Conservation (phyloP, 2,888 invertebrate species). For the Tryphoninae sp. region DNA sequence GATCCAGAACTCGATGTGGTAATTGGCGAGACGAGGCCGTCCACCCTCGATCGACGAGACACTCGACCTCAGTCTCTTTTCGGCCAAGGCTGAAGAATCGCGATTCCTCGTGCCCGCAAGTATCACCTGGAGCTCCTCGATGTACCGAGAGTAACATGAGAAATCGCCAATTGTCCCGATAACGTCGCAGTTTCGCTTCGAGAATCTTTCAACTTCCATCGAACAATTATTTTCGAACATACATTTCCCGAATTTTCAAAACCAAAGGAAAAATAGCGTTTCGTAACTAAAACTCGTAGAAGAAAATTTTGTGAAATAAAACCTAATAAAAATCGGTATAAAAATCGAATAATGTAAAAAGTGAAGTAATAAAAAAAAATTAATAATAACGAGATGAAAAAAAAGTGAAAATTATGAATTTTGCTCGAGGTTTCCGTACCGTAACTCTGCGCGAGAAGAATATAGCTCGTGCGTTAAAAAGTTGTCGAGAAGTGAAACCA, state of each 20-base stretch:
- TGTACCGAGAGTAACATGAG: neutral
- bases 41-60: constrained; percentile 60
- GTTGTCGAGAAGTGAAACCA: constrained; percentile 46
- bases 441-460: constrained; percentile 8
- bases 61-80: constrained; percentile 70
- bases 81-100: constrained; percentile 67
- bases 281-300: neutral
- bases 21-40: constrained; percentile 69
- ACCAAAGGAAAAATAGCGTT: neutral
- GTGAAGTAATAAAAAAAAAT: too few species aligned
- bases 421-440: constrained; percentile 3
- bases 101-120: constrained; percentile 43
- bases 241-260: neutral
- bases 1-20: constrained; percentile 58
- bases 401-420: neutral
- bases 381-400: neutral
- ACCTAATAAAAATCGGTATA: too few species aligned
- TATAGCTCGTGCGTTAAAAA: constrained; percentile 18
- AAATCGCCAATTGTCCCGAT: too few species aligned
- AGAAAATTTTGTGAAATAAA: too few species aligned
- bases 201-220: neutral
- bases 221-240: too few species aligned
- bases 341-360: too few species aligned
- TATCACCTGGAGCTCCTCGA: neutral
- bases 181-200: neutral